Percentiles rank a stretch among this genome's conserved stretches.
These are phyloP conservation scores for Acanthosoma haemorrhoidale DNA, from an alignment of 2,888 invertebrate species.

Conservation along the genomic window DNA sequence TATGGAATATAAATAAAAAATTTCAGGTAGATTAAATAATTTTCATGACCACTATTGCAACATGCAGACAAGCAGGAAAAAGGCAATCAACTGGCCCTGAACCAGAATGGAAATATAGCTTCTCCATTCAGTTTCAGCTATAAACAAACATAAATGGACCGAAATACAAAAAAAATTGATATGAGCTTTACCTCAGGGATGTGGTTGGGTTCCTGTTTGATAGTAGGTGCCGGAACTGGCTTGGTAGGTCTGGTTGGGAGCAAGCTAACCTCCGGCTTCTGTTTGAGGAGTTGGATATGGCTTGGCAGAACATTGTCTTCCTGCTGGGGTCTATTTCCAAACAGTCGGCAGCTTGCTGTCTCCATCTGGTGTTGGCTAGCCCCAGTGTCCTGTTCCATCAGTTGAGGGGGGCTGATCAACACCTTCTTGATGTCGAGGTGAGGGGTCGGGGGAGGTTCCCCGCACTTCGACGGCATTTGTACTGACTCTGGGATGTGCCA, in stretches of 20 bases:
- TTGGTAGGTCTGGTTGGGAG: not conserved
- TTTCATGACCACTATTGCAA: too few species aligned
- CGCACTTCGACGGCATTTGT: constrained; percentile 14
- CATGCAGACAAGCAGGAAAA: too few species aligned
- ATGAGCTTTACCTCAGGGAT: not conserved
- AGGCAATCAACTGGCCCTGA: too few species aligned
- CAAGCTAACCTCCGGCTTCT: not conserved
- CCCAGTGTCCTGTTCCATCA: not conserved
- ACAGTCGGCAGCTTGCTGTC: not conserved
- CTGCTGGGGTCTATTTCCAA: not conserved
- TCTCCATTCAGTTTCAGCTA: too few species aligned
- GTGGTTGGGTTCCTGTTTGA: not conserved
- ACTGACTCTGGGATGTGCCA: constrained; percentile 46
- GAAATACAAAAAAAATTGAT: not conserved
- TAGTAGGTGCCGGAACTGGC: not conserved
- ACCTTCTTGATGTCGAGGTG: constrained; percentile 21
- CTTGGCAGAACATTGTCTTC: not conserved
- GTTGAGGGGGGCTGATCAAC: constrained; percentile 10
- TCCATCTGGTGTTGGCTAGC: not conserved
- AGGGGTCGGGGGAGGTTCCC: constrained; percentile 13
- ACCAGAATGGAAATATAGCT: too few species aligned
- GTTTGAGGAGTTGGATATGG: not conserved
- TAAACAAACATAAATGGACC: too few species aligned
- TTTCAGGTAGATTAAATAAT: too few species aligned
- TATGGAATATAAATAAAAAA: too few species aligned